These are phyloP conservation scores for Cyprinodon brontotheroides DNA, from an alignment of 2,113 vertebrate species.

Conservation along the genomic window DNA sequence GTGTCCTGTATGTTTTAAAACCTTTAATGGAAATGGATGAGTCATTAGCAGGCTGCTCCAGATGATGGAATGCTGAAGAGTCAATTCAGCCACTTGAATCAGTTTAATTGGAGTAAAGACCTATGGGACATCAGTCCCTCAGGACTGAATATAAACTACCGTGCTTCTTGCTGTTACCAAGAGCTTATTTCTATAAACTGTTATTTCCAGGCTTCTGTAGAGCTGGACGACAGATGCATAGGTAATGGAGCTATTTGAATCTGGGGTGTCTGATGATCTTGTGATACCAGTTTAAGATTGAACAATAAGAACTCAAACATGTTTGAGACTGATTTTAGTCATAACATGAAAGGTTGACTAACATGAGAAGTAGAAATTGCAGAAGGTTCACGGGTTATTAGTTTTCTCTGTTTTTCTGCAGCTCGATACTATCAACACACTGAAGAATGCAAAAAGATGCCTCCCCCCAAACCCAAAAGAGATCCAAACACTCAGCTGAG, in stretches of 20 bases:
- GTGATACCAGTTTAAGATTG: background rate
- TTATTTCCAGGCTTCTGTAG: background rate
- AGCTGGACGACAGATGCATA: background rate
- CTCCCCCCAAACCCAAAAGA: conserved; percentile 95
- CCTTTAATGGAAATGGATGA: too few relatives aligned
- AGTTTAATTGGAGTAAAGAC: too few relatives aligned
- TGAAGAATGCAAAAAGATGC: conserved; percentile 93
- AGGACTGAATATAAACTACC: too few relatives aligned
- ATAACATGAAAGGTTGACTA: background rate
- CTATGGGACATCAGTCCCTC: too few relatives aligned
- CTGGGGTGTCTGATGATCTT: background rate
- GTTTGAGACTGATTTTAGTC: background rate
- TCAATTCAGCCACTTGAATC: too few relatives aligned
- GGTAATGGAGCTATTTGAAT: background rate
- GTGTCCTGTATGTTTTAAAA: too few relatives aligned
- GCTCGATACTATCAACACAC: conserved; percentile 85
- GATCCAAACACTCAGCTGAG: conserved; percentile 97
- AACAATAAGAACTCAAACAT: background rate
- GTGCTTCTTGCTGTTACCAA: background rate
- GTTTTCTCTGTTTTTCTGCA: conserved; percentile 55
- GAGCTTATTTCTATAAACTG: background rate
- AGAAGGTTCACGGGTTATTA: background rate
- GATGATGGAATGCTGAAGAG: too few relatives aligned
- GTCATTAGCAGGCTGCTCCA: too few relatives aligned
- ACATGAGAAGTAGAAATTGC: background rate